Evolutionary conservation across 2,113 vertebrate species (phyloP).

Genomic region (Xenopus borealis): DNA sequence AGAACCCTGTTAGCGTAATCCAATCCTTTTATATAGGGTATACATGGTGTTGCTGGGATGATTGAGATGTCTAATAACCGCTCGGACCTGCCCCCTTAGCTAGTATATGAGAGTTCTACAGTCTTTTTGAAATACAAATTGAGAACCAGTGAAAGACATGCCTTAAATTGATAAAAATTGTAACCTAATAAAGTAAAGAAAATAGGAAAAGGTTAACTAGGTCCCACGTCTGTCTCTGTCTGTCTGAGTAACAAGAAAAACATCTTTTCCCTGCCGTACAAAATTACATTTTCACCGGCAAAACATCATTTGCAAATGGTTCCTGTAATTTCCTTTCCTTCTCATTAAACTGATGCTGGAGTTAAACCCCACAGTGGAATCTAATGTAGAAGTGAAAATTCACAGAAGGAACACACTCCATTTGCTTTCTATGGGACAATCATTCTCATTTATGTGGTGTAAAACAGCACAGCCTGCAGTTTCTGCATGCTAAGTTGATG

Average conservation of each 20-base stretch:
- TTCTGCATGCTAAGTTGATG: conserved; percentile 9
- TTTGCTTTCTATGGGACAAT: no score
- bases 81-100: no score
- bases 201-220: conserved; percentile 46
- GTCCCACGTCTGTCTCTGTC: conserved; percentile 46
- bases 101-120: no score
- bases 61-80: no score
- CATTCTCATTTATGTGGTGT: background rate
- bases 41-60: no score
- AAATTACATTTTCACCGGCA: conserved; percentile 49
- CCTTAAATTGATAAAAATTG: background rate
- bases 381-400: background rate
- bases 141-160: background rate
- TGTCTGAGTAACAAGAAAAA: conserved; percentile 47
- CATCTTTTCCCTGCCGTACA: conserved; percentile 11
- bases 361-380: conserved; percentile 18
- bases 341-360: conserved; percentile 34
- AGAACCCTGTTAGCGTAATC: no score
- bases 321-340: conserved; percentile 35
- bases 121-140: no score
- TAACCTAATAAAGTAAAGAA: conserved; percentile 9
- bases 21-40: no score
- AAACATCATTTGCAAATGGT: conserved; percentile 44
- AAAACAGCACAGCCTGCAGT: background rate
- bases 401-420: background rate